Percentiles rank a stretch among this genome's conserved stretches.
Evolutionary conservation across 2,888 invertebrate genomes (phyloP).

Genomic region (Axea sp.): DNA sequence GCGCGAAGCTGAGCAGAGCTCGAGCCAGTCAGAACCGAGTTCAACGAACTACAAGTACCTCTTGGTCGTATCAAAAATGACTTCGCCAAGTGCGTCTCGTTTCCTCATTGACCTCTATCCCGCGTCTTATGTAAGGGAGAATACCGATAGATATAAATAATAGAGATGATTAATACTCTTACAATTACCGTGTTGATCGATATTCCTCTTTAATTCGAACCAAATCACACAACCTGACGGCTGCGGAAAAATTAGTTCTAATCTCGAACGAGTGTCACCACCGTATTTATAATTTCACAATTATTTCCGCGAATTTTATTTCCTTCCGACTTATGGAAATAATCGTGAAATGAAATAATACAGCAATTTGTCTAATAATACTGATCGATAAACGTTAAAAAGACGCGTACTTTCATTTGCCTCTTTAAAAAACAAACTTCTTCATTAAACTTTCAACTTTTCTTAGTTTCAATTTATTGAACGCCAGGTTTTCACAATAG

Average conservation of each 20-base stretch:
- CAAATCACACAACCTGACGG: background rate
- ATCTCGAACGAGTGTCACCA: too few relatives aligned
- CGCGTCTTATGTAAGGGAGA: slow-evolving; percentile 49
- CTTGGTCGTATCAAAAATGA: slow-evolving; percentile 62
- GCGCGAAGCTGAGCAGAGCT: slow-evolving; percentile 61
- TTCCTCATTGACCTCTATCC: slow-evolving; percentile 66
- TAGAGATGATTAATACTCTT: slow-evolving; percentile 56
- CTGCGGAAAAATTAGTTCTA: slow-evolving; percentile 3
- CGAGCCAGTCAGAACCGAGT: slow-evolving; percentile 64
- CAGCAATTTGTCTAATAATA: too few relatives aligned
- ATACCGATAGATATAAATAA: slow-evolving; percentile 52
- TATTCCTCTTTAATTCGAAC: slow-evolving; percentile 5
- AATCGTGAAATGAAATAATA: too few relatives aligned
- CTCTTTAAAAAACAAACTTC: too few relatives aligned
- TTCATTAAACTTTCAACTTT: too few relatives aligned
- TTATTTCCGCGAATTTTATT: too few relatives aligned
- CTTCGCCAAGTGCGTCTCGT: slow-evolving; percentile 63
- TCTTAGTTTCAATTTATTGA: too few relatives aligned
- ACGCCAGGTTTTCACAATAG: too few relatives aligned
- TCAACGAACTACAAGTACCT: slow-evolving; percentile 66
- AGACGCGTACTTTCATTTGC: too few relatives aligned
- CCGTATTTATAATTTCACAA: too few relatives aligned
- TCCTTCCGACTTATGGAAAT: too few relatives aligned
- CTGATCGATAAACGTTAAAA: too few relatives aligned
- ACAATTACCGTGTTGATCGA: slow-evolving; percentile 42